These are phyloP conservation scores for Echinarachnius parma DNA, from an alignment of 53 echinoderm and acorn worm genomes.

Conservation along the genomic window DNA sequence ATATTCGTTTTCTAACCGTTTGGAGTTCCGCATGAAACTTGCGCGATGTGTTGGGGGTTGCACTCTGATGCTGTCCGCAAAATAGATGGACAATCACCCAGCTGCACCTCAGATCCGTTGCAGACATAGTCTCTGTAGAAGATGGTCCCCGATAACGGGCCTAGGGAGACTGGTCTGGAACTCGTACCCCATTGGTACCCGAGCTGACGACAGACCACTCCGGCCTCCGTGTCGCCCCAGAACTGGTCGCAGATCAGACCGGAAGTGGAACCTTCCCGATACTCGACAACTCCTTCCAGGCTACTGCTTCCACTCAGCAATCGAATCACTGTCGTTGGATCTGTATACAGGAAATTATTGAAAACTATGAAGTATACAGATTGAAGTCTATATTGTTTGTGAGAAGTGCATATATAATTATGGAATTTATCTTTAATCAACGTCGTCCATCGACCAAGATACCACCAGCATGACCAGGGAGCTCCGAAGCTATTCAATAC, in stretches of 20 bases:
- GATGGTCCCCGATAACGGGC: neutral
- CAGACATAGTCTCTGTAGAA: slow-evolving; percentile 3
- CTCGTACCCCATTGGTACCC: neutral
- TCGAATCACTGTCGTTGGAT: neutral
- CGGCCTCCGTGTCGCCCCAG: neutral
- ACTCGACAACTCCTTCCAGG: neutral
- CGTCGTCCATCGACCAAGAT: no score
- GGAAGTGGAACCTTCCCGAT: neutral
- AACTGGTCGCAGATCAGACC: neutral
- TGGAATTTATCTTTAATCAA: no score
- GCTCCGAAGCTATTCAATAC: no score
- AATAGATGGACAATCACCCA: neutral
- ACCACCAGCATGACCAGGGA: no score
- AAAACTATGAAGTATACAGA: no score
- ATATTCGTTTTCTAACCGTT: slow-evolving; percentile 21
- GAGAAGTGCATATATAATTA: no score
- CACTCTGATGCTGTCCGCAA: neutral
- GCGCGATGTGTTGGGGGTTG: neutral
- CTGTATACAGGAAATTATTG: neutral
- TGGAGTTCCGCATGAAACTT: neutral
- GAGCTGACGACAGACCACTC: slow-evolving; percentile 6
- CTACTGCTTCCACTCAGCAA: neutral
- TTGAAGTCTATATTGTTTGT: no score
- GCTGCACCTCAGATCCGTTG: neutral
- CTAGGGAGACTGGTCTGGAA: neutral